Conservation (phyloP, 1,140 invertebrate species). For the Brachionus paranguensis region DNA sequence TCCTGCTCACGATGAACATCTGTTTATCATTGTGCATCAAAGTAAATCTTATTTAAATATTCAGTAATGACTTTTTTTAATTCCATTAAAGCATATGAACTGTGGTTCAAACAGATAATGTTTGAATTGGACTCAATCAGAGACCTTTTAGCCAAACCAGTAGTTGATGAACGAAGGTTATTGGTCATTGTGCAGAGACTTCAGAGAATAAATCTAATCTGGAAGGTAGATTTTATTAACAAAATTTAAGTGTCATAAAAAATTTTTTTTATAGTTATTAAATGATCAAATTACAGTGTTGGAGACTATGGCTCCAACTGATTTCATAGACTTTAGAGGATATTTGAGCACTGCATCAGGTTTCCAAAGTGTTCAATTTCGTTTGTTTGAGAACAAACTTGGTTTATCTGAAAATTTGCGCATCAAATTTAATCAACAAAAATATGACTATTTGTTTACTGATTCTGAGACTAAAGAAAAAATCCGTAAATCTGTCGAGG, state of each 20-base stretch:
- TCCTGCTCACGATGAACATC: constrained; percentile 89
- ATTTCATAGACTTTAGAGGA: constrained; percentile 88
- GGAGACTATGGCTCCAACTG: constrained; percentile 93
- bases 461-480: constrained; percentile 65
- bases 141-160: constrained; percentile 64
- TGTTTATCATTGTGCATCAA: constrained; percentile 96
- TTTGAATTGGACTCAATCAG: constrained; percentile 90
- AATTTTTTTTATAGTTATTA: constrained; percentile 60
- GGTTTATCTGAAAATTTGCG: constrained; percentile 79
- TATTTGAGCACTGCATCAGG: constrained; percentile 89
- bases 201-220: constrained; percentile 81
- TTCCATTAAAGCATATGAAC: constrained; percentile 76
- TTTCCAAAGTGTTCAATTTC: constrained; percentile 93
- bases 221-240: constrained; percentile 69
- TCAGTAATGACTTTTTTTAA: not conserved
- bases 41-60: constrained; percentile 59
- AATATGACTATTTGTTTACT: constrained; percentile 78
- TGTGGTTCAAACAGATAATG: constrained; percentile 99
- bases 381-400: constrained; percentile 90
- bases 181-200: constrained; percentile 84
- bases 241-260: constrained; percentile 50
- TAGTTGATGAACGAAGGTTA: constrained; percentile 80
- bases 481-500: constrained; percentile 70
- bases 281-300: constrained; percentile 94
- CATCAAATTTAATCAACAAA: constrained; percentile 82